Evolutionary conservation across 2,888 invertebrate species (phyloP).

Genomic region (Rhodophaea formosa): DNA sequence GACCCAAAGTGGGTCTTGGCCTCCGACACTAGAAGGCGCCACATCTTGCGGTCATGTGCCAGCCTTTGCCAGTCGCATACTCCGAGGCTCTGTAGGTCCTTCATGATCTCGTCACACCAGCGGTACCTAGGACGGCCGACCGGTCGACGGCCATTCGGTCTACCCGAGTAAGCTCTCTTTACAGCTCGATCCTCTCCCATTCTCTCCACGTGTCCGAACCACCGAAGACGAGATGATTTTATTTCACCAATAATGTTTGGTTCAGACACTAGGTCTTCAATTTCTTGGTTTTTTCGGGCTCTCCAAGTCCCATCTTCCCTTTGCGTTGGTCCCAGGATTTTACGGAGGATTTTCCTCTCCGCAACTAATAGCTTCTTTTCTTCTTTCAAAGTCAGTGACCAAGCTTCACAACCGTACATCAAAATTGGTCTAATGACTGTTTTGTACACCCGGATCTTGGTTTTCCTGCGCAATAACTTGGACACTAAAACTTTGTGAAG

Average conservation of each 20-base stretch:
- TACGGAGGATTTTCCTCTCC: neutral
- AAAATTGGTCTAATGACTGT: neutral
- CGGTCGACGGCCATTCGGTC: neutral
- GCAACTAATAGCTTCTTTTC: neutral
- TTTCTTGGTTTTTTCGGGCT: neutral
- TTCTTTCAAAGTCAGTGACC: neutral
- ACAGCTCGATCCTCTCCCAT: neutral
- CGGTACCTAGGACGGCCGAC: neutral
- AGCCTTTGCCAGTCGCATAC: neutral
- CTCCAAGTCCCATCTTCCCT: neutral
- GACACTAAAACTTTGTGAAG: neutral
- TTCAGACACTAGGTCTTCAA: neutral
- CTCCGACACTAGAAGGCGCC: neutral
- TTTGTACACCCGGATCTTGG: neutral
- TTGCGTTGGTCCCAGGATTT: neutral
- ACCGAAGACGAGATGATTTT: neutral
- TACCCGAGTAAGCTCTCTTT: neutral
- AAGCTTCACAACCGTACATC: neutral
- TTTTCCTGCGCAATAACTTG: neutral
- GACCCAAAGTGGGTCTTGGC: neutral
- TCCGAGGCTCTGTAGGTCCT: neutral
- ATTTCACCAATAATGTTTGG: neutral
- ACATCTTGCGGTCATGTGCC: neutral
- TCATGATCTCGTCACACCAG: neutral
- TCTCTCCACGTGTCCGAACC: neutral